phyloP scores from a whole-genome alignment of 2,797 vertebrate species.

The Pelochelys cantorii region DNA sequence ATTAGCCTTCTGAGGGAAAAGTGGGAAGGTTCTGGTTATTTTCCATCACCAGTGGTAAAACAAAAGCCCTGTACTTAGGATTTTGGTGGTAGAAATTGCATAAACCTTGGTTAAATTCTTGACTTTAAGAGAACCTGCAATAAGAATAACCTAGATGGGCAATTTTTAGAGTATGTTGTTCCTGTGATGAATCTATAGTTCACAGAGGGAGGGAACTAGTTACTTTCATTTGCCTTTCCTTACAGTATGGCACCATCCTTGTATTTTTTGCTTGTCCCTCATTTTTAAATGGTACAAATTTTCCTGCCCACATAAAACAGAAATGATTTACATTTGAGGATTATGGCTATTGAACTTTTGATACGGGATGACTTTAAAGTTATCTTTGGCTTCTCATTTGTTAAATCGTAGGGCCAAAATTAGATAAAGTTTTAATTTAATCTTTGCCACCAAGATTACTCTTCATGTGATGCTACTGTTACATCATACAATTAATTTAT shows the following conservation, averaged over 20 bases:
- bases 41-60: background rate
- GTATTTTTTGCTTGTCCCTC: background rate
- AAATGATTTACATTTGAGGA: conserved; percentile 15
- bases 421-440: conserved; percentile 39
- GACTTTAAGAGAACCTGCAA: background rate
- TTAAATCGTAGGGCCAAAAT: conserved; percentile 26
- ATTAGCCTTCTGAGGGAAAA: background rate
- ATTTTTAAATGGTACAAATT: background rate
- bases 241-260: background rate
- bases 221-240: background rate
- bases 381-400: conserved; percentile 20
- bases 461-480: background rate
- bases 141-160: background rate
- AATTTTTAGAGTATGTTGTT: background rate
- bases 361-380: background rate
- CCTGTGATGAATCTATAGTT: background rate
- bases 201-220: background rate
- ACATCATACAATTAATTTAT: conserved; percentile 10
- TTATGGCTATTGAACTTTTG: background rate
- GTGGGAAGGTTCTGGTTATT: background rate
- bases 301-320: background rate
- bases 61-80: background rate
- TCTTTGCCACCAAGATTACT: conserved; percentile 17
- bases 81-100: background rate
- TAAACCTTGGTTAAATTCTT: background rate